These are phyloP conservation scores for Holothuria leucospilota DNA, from an alignment of 53 echinoderm and acorn worm species.

Conservation along the genomic window DNA sequence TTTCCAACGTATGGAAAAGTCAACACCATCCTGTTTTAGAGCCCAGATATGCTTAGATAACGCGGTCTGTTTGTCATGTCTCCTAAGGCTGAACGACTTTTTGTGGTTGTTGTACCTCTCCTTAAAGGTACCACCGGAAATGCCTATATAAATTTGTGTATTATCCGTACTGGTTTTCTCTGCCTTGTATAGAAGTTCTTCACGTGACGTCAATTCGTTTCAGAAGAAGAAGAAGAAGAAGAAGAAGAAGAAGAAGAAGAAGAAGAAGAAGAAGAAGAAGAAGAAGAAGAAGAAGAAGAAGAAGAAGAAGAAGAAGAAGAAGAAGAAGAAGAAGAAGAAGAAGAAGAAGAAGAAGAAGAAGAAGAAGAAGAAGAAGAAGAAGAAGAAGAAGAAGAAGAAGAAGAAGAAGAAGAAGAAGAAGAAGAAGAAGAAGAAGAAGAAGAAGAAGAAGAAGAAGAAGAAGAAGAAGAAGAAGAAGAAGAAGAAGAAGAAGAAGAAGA, in stretches of 20 bases:
- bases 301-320: constrained; percentile 9
- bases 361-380: constrained; percentile 9
- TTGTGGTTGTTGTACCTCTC: too few relatives aligned
- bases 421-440: constrained; percentile 9
- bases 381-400: constrained; percentile 19
- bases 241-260: background rate
- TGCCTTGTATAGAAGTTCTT: too few relatives aligned
- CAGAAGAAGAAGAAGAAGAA: background rate
- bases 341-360: constrained; percentile 9
- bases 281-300: constrained; percentile 9
- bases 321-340: constrained; percentile 9
- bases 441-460: constrained; percentile 9
- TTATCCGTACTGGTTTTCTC: too few relatives aligned
- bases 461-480: constrained; percentile 9
- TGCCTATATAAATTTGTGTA: too few relatives aligned
- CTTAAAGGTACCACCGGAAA: too few relatives aligned
- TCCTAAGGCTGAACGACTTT: too few relatives aligned
- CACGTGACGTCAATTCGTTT: too few relatives aligned
- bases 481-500: constrained; percentile 9
- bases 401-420: constrained; percentile 9
- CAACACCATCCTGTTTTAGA: too few relatives aligned
- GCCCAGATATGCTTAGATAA: too few relatives aligned
- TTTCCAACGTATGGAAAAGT: too few relatives aligned
- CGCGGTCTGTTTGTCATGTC: too few relatives aligned
- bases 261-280: constrained; percentile 18